These are phyloP conservation scores for Folsomia manolachei DNA, from an alignment of 2,888 invertebrate genomes.

Conservation along the genomic window DNA sequence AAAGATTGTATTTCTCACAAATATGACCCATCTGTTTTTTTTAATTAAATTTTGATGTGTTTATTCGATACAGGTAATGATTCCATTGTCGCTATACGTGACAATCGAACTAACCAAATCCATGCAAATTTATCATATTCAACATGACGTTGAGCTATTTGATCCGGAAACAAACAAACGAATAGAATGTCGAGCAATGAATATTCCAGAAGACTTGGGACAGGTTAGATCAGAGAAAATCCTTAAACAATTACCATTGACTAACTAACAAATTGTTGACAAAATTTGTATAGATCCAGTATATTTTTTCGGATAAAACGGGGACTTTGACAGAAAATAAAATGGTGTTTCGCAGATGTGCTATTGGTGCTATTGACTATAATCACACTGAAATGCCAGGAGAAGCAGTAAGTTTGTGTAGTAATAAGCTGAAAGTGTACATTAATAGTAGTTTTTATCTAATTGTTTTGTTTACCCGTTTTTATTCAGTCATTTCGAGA, in stretches of 20 bases:
- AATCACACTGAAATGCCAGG: constrained; percentile 69
- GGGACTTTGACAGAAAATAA: constrained; percentile 96
- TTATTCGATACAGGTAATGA: constrained; percentile 78
- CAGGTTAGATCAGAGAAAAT: no score
- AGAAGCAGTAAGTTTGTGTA: constrained; percentile 8
- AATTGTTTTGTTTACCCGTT: not conserved
- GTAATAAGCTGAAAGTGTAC: not conserved
- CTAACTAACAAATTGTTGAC: not conserved
- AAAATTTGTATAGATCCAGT: constrained; percentile 63
- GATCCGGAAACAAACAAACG: constrained; percentile 77
- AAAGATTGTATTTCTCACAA: not conserved
- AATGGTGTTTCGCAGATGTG: constrained; percentile 91
- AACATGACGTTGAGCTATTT: constrained; percentile 82
- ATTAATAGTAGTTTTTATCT: not conserved
- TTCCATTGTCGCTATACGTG: constrained; percentile 93
- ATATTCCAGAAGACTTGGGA: constrained; percentile 95
- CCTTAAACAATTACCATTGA: no score
- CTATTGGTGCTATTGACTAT: constrained; percentile 85
- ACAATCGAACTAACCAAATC: constrained; percentile 95
- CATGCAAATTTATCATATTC: constrained; percentile 91
- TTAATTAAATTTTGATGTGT: constrained; percentile 11
- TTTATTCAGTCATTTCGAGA: constrained; percentile 3
- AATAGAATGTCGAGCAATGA: constrained; percentile 87
- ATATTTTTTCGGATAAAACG: constrained; percentile 96
- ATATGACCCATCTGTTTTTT: constrained; percentile 46